Base-by-base conservation (phyloP, 2,113 vertebrate species). In the Centropus unirufus region DNA sequence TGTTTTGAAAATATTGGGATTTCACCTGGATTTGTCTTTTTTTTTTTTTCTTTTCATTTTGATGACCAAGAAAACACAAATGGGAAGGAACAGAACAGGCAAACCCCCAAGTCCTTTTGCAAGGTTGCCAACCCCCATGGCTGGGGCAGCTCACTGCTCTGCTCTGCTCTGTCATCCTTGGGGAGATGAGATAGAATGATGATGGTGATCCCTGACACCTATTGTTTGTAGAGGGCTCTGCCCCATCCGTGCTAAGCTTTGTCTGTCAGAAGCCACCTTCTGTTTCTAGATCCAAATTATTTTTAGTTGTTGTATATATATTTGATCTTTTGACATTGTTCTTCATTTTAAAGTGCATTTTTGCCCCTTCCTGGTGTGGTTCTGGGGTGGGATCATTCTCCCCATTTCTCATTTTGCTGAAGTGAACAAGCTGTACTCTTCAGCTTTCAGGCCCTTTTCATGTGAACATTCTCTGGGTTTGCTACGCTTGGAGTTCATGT, bases 141-240 rank as follows among this genome's bases (percentile, higher is more conserved):
- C 54, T 4, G 24, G 39, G 39, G 32, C 54, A 62, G 26, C 11
- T 76, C 26, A 0, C 22, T 12, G 54, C 12, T 51, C 13, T 46
- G 16, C 36, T 79, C 15, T 0, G 0, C n/a, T 12, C 36, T n/a
- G 67, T 22, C 20, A 1, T n/a, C 55, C 44, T 5, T 5, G 19
- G 22, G 40, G 66, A 87, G 1, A 26, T 10, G 21, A 16, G 1
- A 1, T 6, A 16, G 34, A 34, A 23, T 0, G 0, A 15, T 39
- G 44, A 22, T 2, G 5, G 32, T 32, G 61, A 32, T 67, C 47
- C 17, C 44, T 46, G 39, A 17, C 17, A 10, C 8, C 20, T 78
- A 73, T 64, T 13, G 7, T 62, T 22, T 55, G 32, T 20, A 55
- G 30, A 57, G 11, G 15, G 22, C 44, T 87, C n/a, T 92, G 47